Evolutionary conservation across 2,888 invertebrate genomes (phyloP).

Genomic region (Cryptus viduatorius): DNA sequence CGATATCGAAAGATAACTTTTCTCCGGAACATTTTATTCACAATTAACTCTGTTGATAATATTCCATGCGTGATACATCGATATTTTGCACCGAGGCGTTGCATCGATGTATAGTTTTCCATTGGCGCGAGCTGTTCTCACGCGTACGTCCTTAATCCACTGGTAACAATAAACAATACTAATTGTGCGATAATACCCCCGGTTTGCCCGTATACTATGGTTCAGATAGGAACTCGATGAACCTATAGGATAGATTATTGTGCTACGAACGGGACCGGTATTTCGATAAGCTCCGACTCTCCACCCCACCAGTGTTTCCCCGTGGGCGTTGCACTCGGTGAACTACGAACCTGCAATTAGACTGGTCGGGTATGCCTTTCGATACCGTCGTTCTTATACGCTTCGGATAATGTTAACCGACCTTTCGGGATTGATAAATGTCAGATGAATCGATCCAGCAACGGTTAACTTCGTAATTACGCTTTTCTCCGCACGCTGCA

Average conservation of each 20-base stretch:
- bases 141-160: conserved; percentile 36
- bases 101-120: background rate
- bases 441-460: too few relatives aligned
- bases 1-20: too few relatives aligned
- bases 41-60: too few relatives aligned
- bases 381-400: background rate
- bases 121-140: conserved; percentile 14
- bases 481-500: too few relatives aligned
- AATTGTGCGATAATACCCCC: conserved; percentile 35
- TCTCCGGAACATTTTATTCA: background rate
- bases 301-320: conserved; percentile 23
- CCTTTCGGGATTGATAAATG: too few relatives aligned
- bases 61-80: background rate
- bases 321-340: conserved; percentile 7
- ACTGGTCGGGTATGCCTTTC: conserved; percentile 6
- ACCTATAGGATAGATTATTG: conserved; percentile 32
- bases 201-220: conserved; percentile 23
- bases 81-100: background rate
- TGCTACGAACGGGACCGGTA: background rate
- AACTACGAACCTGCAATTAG: conserved; percentile 44
- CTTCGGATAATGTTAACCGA: background rate
- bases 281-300: conserved; percentile 38
- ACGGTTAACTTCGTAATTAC: too few relatives aligned
- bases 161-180: conserved; percentile 47
- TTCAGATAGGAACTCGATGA: background rate